Conservation (phyloP, 1,140 invertebrate genomes). For the Hyposmocoma kahamanoa region DNA sequence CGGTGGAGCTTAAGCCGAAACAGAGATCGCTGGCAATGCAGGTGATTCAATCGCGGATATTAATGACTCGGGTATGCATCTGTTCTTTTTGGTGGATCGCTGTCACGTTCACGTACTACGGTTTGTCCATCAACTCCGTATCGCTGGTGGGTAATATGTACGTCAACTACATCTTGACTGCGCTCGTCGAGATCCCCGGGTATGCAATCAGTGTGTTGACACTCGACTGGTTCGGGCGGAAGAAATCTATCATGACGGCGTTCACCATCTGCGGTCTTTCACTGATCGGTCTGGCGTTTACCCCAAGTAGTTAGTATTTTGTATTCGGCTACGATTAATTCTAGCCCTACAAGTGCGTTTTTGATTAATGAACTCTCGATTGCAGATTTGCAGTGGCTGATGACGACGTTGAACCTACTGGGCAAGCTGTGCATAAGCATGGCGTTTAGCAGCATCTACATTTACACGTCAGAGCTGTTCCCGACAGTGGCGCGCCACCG, state of each 20-base stretch:
- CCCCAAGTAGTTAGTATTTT: slow-evolving; percentile 42
- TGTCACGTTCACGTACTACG: slow-evolving; percentile 86
- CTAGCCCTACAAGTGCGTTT: not conserved
- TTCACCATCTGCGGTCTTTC: slow-evolving; percentile 60
- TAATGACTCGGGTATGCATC: slow-evolving; percentile 77
- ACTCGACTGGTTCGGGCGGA: slow-evolving; percentile 75
- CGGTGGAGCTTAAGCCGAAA: not conserved
- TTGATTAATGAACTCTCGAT: not conserved
- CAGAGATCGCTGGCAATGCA: slow-evolving; percentile 34
- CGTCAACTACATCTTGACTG: slow-evolving; percentile 75
- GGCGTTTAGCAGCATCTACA: slow-evolving; percentile 78
- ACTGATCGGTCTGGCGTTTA: slow-evolving; percentile 38
- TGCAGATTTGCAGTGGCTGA: slow-evolving; percentile 46
- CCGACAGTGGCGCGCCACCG: slow-evolving; percentile 79
- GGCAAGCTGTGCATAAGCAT: slow-evolving; percentile 80
- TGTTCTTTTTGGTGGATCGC: slow-evolving; percentile 84
- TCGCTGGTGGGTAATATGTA: slow-evolving; percentile 78
- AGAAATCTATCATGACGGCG: slow-evolving; percentile 70
- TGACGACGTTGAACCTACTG: slow-evolving; percentile 48
- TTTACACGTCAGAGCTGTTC: slow-evolving; percentile 82
- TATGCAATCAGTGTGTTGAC: slow-evolving; percentile 72
- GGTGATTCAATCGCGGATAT: slow-evolving; percentile 75
- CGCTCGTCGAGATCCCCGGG: slow-evolving; percentile 75
- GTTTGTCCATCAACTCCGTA: slow-evolving; percentile 79
- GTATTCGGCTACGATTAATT: not conserved